Percentiles rank a stretch among this genome's conserved stretches.
phyloP scores from a whole-genome alignment of 2,797 vertebrate species.

The Alca torda region DNA sequence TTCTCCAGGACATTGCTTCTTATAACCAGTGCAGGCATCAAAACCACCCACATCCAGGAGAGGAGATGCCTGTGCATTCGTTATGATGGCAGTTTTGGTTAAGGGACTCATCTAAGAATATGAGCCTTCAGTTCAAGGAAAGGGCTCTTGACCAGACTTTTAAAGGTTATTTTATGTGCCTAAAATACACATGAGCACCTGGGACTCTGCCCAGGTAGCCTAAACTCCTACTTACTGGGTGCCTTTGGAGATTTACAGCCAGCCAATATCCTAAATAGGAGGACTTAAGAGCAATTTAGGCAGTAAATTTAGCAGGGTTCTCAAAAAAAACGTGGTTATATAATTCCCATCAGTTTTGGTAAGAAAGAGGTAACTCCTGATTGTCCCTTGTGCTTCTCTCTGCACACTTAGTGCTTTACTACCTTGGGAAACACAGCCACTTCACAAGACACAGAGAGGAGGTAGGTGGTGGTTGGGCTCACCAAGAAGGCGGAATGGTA shows the following conservation, averaged over 20 bases:
- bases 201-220: neutral
- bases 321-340: neutral
- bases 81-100: neutral
- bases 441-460: neutral
- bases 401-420: neutral
- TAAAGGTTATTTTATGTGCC: neutral
- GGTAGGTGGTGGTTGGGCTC: neutral
- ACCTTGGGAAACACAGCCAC: neutral
- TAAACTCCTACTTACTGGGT: neutral
- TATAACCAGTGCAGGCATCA: constrained; percentile 19
- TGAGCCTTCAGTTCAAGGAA: neutral
- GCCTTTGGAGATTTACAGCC: neutral
- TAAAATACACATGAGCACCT: neutral
- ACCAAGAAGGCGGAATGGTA: neutral
- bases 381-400: neutral
- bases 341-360: neutral
- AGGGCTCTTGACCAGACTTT: neutral
- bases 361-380: neutral
- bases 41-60: constrained; percentile 19
- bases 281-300: neutral
- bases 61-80: constrained; percentile 9
- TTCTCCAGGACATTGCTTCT: constrained; percentile 23
- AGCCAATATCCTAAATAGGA: neutral
- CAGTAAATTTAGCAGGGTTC: neutral
- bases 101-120: neutral